Percentiles rank a stretch among this genome's conserved stretches.
Conservation (phyloP, 2,888 invertebrate genomes). For the Dysmachus trigonus region DNA sequence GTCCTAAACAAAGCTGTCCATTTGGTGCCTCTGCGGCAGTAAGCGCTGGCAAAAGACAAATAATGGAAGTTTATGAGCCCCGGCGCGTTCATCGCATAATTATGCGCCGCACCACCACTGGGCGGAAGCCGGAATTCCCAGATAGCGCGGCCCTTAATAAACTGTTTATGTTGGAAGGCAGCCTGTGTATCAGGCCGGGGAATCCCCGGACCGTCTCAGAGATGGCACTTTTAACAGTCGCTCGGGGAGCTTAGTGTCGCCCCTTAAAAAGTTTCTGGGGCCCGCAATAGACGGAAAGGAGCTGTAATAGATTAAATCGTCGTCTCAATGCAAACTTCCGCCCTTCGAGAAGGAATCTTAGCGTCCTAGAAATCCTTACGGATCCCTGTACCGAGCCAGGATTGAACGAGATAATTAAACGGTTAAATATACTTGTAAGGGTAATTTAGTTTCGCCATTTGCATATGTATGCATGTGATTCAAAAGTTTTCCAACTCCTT, state of each 20-base stretch:
- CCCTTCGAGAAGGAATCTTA: background rate
- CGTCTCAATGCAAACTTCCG: slow-evolving; percentile 35
- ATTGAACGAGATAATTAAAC: slow-evolving; percentile 45
- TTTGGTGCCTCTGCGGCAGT: background rate
- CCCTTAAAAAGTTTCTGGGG: slow-evolving; percentile 33
- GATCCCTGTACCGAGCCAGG: background rate
- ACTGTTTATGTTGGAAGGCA: slow-evolving; percentile 35
- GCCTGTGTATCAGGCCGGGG: background rate
- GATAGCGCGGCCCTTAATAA: slow-evolving; percentile 31
- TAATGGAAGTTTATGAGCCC: background rate
- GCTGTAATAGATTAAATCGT: slow-evolving; percentile 29
- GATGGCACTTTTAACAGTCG: slow-evolving; percentile 43
- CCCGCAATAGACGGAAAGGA: slow-evolving; percentile 1
- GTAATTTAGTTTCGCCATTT: slow-evolving; percentile 45
- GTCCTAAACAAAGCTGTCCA: background rate
- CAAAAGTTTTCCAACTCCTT: slow-evolving; percentile 14
- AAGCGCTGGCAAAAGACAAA: background rate
- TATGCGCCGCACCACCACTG: background rate
- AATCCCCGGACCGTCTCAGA: background rate
- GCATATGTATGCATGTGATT: slow-evolving; percentile 43
- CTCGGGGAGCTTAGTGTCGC: slow-evolving; percentile 27
- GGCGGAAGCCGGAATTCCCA: background rate
- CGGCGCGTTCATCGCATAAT: background rate
- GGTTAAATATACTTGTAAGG: slow-evolving; percentile 47
- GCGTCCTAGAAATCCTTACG: background rate